Evolutionary conservation across 2,113 vertebrate genomes (phyloP), one percentile per base, ranked within the genome.

Genomic region (Leptodactylus fuscus): DNA sequence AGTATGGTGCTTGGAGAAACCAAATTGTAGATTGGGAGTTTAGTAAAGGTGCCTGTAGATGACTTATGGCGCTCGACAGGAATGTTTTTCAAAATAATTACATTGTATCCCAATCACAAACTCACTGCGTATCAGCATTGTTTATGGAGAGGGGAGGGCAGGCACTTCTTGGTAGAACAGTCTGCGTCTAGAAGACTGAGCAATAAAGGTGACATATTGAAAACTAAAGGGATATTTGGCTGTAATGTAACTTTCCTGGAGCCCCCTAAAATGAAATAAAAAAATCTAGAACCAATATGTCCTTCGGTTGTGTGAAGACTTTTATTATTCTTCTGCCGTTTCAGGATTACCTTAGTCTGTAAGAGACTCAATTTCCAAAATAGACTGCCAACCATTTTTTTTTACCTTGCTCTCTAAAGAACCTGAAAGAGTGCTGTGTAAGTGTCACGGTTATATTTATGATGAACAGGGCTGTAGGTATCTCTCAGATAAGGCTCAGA

Each of bases 51-150:
- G 27, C 20, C 16, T 12, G 44, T 5, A 3, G 60, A 81, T 65
- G 79, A 69, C 79, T 69, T 69, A 48, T 1, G 8, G 27, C 1
- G 46, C 27, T 32, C 62, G 36, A 60, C 34, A 44, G n/a, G 53
- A 80, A 27, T 80, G 77, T 80, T 44, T 80, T 44, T 80, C 77
- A 80, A 80, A 62, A 62, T 80, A 80, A 80, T 80, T 80, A 62
- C 53, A 60, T 38, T 80, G 77, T 58, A 27, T 80, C 34, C 77
- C 53, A 62, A 80, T 80, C 77, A 80, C 53, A 29, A 62, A 41
- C 77, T 41, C 16, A 2, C 77, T 80, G 77, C 77, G 62, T 80
- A 80, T 62, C 77, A 44, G 11, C 22, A 60, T 80, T 58, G 51
- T 79, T 79, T 79, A 80, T 60, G 22, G 55, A 22, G 9, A 20